Percentiles rank a stretch among this genome's conserved stretches.
Evolutionary conservation across 1,140 invertebrate species (phyloP).

Genomic region (Bacillus rossius): DNA sequence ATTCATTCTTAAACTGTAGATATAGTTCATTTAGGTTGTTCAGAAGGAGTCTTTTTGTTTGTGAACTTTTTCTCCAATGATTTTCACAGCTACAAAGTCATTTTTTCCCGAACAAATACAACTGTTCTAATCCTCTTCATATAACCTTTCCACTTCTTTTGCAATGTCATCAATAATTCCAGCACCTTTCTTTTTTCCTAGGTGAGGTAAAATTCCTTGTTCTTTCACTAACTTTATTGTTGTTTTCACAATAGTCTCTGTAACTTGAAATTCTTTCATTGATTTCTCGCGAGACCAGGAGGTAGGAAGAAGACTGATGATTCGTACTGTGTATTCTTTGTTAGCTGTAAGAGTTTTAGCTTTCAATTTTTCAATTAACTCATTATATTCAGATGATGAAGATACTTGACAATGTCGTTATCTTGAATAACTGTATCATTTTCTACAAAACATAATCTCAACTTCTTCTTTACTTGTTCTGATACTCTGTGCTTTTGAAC

Average conservation of each 20-base stretch:
- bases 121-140: constrained; percentile 13
- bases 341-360: too few relatives aligned
- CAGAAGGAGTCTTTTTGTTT: too few relatives aligned
- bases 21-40: not conserved
- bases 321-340: constrained; percentile 10
- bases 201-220: constrained; percentile 4
- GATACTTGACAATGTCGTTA: too few relatives aligned
- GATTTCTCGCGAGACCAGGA: constrained; percentile 1
- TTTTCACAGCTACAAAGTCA: not conserved
- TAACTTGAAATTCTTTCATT: constrained; percentile 11
- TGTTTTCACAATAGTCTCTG: constrained; percentile 3
- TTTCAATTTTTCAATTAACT: too few relatives aligned
- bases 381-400: too few relatives aligned
- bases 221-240: constrained; percentile 15
- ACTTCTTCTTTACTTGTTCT: too few relatives aligned
- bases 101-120: constrained; percentile 9
- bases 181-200: constrained; percentile 4
- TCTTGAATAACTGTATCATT: too few relatives aligned
- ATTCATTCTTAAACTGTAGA: not conserved
- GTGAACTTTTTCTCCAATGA: too few relatives aligned
- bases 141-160: constrained; percentile 5
- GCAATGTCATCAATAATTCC: constrained; percentile 6
- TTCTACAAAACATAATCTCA: too few relatives aligned
- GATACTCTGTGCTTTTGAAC: too few relatives aligned
- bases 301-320: constrained; percentile 6